These are phyloP conservation scores for Drosophila anomelani DNA, from an alignment of 2,888 invertebrate species.

Conservation along the genomic window DNA sequence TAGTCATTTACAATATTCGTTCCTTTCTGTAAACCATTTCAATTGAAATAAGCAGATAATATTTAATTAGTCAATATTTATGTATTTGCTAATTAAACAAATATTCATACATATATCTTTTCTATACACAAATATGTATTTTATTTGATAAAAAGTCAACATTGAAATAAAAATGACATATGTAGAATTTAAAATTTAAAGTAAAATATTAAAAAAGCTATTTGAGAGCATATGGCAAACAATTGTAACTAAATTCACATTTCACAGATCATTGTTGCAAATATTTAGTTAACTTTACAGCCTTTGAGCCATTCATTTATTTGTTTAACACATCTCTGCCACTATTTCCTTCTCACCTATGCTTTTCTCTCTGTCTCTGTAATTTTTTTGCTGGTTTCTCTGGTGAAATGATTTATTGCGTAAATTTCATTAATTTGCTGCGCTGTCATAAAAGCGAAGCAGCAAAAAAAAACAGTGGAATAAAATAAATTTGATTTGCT, in stretches of 20 bases:
- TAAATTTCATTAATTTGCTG: constrained; percentile 73
- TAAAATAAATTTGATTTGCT: constrained; percentile 74
- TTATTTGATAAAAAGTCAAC: not conserved
- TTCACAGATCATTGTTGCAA: constrained; percentile 9
- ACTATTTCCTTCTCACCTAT: constrained; percentile 5
- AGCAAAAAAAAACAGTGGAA: constrained; percentile 42
- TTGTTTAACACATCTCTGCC: constrained; percentile 49
- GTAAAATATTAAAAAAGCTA: not conserved
- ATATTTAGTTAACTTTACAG: constrained; percentile 30
- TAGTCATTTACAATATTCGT: not conserved
- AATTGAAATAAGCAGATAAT: not conserved
- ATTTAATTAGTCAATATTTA: not conserved
- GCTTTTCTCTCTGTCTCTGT: not conserved
- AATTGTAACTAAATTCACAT: constrained; percentile 1
- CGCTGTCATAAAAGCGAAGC: constrained; percentile 69
- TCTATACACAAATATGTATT: not conserved
- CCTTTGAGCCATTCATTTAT: constrained; percentile 37
- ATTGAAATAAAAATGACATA: not conserved
- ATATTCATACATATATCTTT: not conserved
- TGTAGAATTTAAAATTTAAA: not conserved
- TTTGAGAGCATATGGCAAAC: constrained; percentile 1
- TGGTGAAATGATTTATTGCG: constrained; percentile 67
- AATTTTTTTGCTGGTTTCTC: constrained; percentile 15
- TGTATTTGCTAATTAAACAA: not conserved
- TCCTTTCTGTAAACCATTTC: not conserved